Percentiles rank a stretch among this genome's conserved stretches.
phyloP scores from a whole-genome alignment of 1,140 invertebrate species.

The Vollenhovia emeryi region DNA sequence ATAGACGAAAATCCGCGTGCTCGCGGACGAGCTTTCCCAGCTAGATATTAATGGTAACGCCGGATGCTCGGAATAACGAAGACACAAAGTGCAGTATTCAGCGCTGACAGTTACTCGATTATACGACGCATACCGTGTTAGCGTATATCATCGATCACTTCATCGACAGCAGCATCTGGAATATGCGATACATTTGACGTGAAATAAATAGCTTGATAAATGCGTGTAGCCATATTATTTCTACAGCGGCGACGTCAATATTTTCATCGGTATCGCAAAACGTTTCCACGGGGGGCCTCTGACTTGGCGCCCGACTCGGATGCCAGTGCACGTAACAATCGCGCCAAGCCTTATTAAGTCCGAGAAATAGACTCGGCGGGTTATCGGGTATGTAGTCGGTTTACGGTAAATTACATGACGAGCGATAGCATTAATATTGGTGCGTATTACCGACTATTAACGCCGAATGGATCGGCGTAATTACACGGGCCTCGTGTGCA shows the following conservation, averaged over 20 bases:
- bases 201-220: slow-evolving; percentile 62
- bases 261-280: slow-evolving; percentile 32
- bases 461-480: slow-evolving; percentile 68
- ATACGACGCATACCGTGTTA: slow-evolving; percentile 54
- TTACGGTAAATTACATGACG: slow-evolving; percentile 62
- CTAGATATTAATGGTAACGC: slow-evolving; percentile 58
- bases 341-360: background rate
- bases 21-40: slow-evolving; percentile 8
- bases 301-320: background rate
- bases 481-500: slow-evolving; percentile 62
- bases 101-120: slow-evolving; percentile 60
- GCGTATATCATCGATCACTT: slow-evolving; percentile 59
- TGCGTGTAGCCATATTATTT: slow-evolving; percentile 53
- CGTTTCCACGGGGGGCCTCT: background rate
- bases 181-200: slow-evolving; percentile 59
- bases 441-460: slow-evolving; percentile 71
- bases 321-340: background rate
- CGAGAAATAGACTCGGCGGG: slow-evolving; percentile 21
- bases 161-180: slow-evolving; percentile 57
- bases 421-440: slow-evolving; percentile 66
- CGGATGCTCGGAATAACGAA: slow-evolving; percentile 58
- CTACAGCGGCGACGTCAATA: slow-evolving; percentile 40
- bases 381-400: slow-evolving; percentile 44
- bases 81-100: slow-evolving; percentile 61
- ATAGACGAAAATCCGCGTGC: slow-evolving; percentile 44